Evolutionary conservation across 2,888 invertebrate genomes (phyloP), one percentile per base, ranked within the genome.

Genomic region (Hydrotaea cyrtoneurina): DNA sequence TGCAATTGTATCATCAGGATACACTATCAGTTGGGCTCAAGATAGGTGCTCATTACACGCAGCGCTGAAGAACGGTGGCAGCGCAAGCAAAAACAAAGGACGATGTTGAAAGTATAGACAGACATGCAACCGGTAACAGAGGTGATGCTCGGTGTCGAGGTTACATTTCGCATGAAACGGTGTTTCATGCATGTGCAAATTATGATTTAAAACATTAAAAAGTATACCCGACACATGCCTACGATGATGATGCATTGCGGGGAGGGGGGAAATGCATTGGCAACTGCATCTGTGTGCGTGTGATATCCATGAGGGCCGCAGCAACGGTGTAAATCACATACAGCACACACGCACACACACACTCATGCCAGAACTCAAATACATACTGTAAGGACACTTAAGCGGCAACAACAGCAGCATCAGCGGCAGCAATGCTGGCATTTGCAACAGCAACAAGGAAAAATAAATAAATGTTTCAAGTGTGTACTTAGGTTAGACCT

Each of bases 401-500:
- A 46, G 23, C n/a, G 17, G 23, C 69, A 69, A 69, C 46, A 69
- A 46, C 69, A 13, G 23, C 43, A 62, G 31, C 62, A 62, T n/a
- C 62, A 23, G 31, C 62, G 31, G 23, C 62, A 31, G 31, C 31
- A 62, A 59, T 59, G n/a, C 50, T n/a, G 15, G 50, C 5, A 7
- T 0, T n/a, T 50, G 50, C 62, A 62, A 62, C 62, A 26, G 62
- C 62, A 62, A 62, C 62, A 62, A 36, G 69, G 43, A 69, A 46
- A 66, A 39, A 69, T 59, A 26, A 75, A 81, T 82, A 73, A 85
- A 77, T 77, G 62, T 80, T 85, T 80, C 71, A 77, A 82, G 85
- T 82, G 59, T 50, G 69, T 80, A 85, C 82, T 85, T 82, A 71
- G 77, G 79, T 85, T 80, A 85, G 85, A 82, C 85, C 85, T 82